Conservation (phyloP, 2,113 vertebrate species). For the Ariopsis seemanni region DNA sequence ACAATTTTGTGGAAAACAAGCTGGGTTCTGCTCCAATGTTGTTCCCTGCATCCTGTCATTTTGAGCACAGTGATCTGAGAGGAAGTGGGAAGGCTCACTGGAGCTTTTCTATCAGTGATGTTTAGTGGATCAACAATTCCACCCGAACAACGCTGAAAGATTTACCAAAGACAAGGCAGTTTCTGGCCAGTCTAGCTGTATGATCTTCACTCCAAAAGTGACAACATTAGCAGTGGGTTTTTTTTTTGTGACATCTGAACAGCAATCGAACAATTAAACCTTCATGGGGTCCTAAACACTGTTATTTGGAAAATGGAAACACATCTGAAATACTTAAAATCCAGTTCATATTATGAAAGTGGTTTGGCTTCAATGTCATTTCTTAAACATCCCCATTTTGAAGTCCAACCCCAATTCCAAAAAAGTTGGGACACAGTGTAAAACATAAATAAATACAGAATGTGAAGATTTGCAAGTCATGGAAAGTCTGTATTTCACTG, state of each 20-base stretch:
- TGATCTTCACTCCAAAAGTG: not conserved
- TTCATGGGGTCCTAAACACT: not conserved
- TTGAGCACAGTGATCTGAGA: slow-evolving; percentile 61
- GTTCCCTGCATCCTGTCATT: slow-evolving; percentile 69
- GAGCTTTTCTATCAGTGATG: slow-evolving; percentile 59
- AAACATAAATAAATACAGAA: too few species aligned
- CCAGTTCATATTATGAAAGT: not conserved
- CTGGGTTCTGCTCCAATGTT: slow-evolving; percentile 67
- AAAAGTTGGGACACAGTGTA: too few species aligned
- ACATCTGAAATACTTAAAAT: not conserved
- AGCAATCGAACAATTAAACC: not conserved
- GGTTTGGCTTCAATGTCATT: not conserved
- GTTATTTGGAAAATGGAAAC: not conserved
- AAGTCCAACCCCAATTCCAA: not conserved
- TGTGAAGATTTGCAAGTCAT: too few species aligned
- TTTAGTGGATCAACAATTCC: slow-evolving; percentile 52
- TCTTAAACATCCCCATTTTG: not conserved
- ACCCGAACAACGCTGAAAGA: slow-evolving; percentile 58
- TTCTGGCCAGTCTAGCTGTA: not conserved
- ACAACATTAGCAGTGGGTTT: not conserved
- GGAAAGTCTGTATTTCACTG: too few species aligned
- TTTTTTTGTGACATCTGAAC: not conserved
- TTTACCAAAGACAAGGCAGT: slow-evolving; percentile 11
- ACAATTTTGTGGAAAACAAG: slow-evolving; percentile 62
- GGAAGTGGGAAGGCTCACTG: slow-evolving; percentile 63